Conservation (phyloP, 2,888 invertebrate genomes). For the Oscheius onirici region DNA sequence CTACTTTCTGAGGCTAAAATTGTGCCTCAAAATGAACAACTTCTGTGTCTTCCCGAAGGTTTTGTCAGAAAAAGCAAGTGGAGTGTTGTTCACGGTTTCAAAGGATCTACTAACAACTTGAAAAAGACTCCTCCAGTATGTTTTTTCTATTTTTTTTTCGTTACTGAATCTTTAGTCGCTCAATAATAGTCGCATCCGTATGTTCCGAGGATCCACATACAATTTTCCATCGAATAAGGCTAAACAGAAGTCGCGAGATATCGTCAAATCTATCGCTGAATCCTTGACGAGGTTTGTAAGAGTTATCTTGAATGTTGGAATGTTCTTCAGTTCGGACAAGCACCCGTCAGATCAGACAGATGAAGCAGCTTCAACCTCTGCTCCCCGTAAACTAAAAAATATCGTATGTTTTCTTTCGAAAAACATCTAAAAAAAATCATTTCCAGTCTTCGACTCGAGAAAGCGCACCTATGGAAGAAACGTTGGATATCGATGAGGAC, state of each 20-base stretch:
- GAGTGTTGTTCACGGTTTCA: slow-evolving; percentile 39
- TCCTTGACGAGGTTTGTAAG: neutral
- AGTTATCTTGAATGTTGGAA: too few relatives aligned
- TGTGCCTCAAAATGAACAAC: slow-evolving; percentile 39
- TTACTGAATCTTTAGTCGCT: neutral
- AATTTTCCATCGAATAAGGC: slow-evolving; percentile 6
- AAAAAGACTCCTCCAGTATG: neutral
- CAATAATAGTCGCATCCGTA: neutral
- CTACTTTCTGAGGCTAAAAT: slow-evolving; percentile 49
- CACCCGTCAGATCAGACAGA: too few relatives aligned
- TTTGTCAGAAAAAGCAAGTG: slow-evolving; percentile 40
- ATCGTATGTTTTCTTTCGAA: too few relatives aligned
- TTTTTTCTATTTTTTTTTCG: neutral
- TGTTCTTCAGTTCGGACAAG: too few relatives aligned
- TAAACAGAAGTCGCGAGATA: slow-evolving; percentile 28
- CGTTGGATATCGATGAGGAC: neutral
- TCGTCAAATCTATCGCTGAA: slow-evolving; percentile 24
- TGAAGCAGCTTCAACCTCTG: too few relatives aligned
- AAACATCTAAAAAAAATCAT: too few relatives aligned
- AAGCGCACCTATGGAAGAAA: slow-evolving; percentile 34
- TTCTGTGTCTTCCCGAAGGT: slow-evolving; percentile 47
- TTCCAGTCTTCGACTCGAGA: slow-evolving; percentile 12
- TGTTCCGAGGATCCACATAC: slow-evolving; percentile 13
- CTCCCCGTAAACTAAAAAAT: too few relatives aligned
- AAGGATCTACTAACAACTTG: slow-evolving; percentile 2